Base-by-base conservation (phyloP, 1,140 invertebrate genomes). In the Cyclina sinensis region DNA sequence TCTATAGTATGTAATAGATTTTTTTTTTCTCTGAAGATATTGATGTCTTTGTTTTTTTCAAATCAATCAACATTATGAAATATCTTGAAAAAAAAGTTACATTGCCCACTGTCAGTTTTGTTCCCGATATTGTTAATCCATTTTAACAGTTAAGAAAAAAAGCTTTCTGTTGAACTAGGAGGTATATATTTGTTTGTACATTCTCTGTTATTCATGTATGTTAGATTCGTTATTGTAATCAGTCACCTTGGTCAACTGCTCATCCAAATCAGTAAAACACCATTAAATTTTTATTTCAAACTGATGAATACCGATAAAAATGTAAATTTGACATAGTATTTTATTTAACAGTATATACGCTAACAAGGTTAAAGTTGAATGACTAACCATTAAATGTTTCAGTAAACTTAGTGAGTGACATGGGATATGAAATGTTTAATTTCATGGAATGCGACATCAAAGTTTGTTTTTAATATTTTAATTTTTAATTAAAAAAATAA, bases 211-310 rank as follows among this genome's bases (percentile, higher is more conserved):
- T 65, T 30, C 1, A 30, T 65, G 62, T 65, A 35, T 51, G 37
- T 80, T 59, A 27, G 5, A 16, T 62, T 80, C 30, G 18, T 80
- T 39, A 48, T 16, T 59, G 57, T 80, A 35, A 59, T 80, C 78
- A 80, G 43, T 80, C 51, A 57, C 32, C 43, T 59, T 80, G 78
- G 78, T 80, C 78, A 80, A 57, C 62, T 70, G 59, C 80, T 83
- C 80, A 86, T 54, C 51, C 68, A 76, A 59, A 86, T 76, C 70
- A 35, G 46, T n/a, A 86, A 76, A 86, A 74, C 43, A 46, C 51
- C 83, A 86, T 86, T 86, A 86, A 74, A 86, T 74, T 86, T 74
- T 86, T 74, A 86, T 86, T 86, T 86, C 68, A 86, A 74, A 74
- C 27, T 83, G 81, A 83, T 83, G 81, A 14, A 70, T 83, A 30